These are phyloP conservation scores for Chaetophractus vellerosus DNA, from an alignment of 2,797 vertebrate genomes.

Conservation along the genomic window DNA sequence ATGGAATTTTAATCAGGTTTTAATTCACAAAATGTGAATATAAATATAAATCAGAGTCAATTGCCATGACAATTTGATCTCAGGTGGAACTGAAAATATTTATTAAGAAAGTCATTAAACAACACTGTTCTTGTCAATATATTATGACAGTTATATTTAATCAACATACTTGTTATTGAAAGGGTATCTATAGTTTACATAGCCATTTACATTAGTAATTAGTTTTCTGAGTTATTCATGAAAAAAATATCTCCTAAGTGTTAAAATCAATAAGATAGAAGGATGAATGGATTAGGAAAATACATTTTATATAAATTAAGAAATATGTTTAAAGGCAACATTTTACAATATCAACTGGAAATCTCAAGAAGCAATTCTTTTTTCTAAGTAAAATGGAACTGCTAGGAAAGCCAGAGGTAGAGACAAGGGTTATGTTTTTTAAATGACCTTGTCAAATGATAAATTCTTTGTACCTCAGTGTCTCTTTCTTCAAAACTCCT, in stretches of 20 bases:
- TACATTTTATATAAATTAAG: constrained; percentile 19
- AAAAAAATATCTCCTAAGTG: background rate
- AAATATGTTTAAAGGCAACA: background rate
- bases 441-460: background rate
- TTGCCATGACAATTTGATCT: background rate
- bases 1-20: constrained; percentile 10
- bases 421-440: background rate
- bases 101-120: background rate
- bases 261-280: background rate
- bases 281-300: background rate
- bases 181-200: background rate
- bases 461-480: background rate
- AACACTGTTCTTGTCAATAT: background rate
- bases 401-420: background rate
- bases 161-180: background rate
- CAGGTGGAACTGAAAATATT: background rate
- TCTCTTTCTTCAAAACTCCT: constrained; percentile 18
- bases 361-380: background rate
- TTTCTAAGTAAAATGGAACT: background rate
- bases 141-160: background rate
- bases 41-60: background rate
- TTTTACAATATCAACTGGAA: constrained; percentile 20
- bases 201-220: background rate
- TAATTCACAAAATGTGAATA: constrained; percentile 3
- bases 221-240: background rate